Base-by-base conservation (phyloP, 2,888 invertebrate species). In the Euplexia lucipara region DNA sequence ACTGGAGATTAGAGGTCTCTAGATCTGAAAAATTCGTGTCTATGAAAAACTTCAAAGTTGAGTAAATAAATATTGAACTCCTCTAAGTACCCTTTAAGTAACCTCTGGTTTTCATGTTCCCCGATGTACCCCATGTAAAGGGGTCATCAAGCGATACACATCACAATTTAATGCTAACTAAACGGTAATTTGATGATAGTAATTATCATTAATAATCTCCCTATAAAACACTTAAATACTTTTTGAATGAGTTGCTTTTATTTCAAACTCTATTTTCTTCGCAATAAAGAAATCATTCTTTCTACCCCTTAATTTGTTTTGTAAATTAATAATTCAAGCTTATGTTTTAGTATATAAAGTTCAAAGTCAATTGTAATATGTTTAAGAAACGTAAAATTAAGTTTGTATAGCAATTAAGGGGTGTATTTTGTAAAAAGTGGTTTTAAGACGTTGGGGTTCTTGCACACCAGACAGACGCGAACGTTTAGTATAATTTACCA, bases 391-490 rank as follows among this genome's bases (percentile, higher is more conserved):
- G 54, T 59, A 68, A 57, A 47, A 53, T 66, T 53, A 64, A 54
- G 47, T 68, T 68, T 68, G 82, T 72, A 14, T n/a, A 45, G 54
- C 68, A 72, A 72, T 79, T 71, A 70, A 60, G 79, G 79, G 82
- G 82, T 79, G 82, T 75, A 70, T 69, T 75, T 66, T 65, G 66
- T 79, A 60, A 63, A 81, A 65, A 67, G 82, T 64, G 41, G 70
- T 75, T 81, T 68, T 5, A 39, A 49, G 34, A 37, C 5, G 34
- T 78, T 26, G 79, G 56, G 79, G 54, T 66, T 14, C 16, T 35
- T 2, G 37, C 42, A 39, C 76, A 79, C 59, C 44, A 44, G 12
- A 34, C 10, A 6, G 35, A 18, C 2, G 2, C 5, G 12, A 20
- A 26, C 26, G 26, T 26, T 26, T 26, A 5, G 26, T 26, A n/a